These are phyloP conservation scores for Megaleporinus macrocephalus DNA, from an alignment of 2,113 vertebrate species.

Conservation along the genomic window DNA sequence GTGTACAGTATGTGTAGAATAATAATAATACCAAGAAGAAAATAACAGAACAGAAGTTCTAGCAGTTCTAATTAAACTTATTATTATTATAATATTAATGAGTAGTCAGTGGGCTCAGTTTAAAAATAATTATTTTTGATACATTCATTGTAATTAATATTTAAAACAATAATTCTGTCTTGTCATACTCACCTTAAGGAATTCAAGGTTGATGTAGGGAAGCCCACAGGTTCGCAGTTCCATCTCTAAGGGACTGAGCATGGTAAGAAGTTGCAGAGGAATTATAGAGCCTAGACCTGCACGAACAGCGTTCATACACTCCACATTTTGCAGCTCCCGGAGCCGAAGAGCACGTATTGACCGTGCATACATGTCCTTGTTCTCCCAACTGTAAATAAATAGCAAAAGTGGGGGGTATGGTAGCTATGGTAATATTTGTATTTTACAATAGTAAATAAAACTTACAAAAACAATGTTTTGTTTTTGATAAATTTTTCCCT, in stretches of 20 bases:
- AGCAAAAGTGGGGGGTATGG: neutral
- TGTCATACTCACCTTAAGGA: constrained; percentile 86
- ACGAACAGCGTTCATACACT: constrained; percentile 90
- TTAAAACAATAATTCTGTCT: neutral
- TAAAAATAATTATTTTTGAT: too few species aligned
- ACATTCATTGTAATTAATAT: too few species aligned
- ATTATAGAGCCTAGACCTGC: constrained; percentile 93
- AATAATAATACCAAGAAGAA: too few species aligned
- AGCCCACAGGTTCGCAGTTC: constrained; percentile 95
- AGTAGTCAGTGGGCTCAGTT: too few species aligned
- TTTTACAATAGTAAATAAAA: neutral
- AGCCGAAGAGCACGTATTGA: constrained; percentile 89
- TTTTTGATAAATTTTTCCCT: neutral
- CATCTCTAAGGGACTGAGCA: constrained; percentile 89
- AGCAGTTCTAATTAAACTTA: too few species aligned
- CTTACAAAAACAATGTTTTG: neutral
- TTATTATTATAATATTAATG: too few species aligned
- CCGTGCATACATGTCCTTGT: constrained; percentile 88
- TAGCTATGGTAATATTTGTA: neutral
- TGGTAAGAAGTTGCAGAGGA: constrained; percentile 94
- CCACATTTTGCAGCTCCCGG: constrained; percentile 88
- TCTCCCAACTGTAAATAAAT: constrained; percentile 87
- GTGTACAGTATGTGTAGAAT: too few species aligned
- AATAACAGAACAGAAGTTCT: too few species aligned
- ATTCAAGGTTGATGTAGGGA: constrained; percentile 95